Evolutionary conservation across 2,113 vertebrate genomes (phyloP).

Genomic region (Alouatta palliata): DNA sequence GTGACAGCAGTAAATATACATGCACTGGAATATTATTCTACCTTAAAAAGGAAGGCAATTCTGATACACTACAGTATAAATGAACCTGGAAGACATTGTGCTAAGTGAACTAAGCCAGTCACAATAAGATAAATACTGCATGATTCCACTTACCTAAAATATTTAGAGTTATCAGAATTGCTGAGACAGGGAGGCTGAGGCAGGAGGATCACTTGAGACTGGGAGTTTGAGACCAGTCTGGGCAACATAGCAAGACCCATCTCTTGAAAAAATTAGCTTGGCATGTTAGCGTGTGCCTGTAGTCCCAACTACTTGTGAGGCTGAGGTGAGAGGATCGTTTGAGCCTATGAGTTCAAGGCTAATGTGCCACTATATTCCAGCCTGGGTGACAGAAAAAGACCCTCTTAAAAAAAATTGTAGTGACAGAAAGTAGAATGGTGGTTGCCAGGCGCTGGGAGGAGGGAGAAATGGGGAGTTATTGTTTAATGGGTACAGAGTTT

Average conservation of each 20-base stretch:
- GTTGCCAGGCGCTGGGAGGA: background rate
- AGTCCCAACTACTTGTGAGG: background rate
- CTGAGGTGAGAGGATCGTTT: background rate
- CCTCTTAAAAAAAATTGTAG: background rate
- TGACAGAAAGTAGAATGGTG: background rate
- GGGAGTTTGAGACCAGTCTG: background rate
- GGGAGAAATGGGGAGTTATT: background rate
- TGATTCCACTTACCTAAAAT: background rate
- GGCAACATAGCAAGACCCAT: background rate
- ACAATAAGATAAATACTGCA: background rate
- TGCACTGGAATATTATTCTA: background rate
- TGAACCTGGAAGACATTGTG: background rate
- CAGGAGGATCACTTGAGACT: background rate
- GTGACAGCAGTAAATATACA: background rate
- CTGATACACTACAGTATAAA: background rate
- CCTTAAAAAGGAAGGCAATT: background rate
- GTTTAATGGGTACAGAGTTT: background rate
- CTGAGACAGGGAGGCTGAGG: background rate
- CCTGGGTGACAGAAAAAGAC: too few species aligned
- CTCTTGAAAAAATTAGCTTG: background rate
- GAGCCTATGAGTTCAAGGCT: background rate
- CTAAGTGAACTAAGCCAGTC: background rate
- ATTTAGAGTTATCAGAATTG: background rate
- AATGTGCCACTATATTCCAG: background rate
- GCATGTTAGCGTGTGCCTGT: too few species aligned